Conservation (phyloP, 2,888 invertebrate genomes). For the Subacronicta megacephala region DNA sequence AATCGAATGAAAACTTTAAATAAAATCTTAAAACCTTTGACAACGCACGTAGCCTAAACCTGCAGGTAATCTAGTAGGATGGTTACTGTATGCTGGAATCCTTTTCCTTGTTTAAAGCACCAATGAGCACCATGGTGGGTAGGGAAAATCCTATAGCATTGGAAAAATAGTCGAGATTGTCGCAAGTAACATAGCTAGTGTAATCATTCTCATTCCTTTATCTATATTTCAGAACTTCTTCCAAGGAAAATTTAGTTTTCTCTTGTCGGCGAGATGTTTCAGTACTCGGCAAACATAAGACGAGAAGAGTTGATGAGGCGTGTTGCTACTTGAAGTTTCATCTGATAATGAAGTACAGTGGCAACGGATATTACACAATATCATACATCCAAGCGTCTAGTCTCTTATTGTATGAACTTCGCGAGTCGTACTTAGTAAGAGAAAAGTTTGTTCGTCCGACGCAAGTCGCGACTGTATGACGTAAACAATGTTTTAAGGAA, state of each 20-base stretch:
- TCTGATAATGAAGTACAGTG: conserved; percentile 59
- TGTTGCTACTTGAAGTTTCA: conserved; percentile 38
- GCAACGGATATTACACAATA: conserved; percentile 38
- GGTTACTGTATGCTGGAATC: too few relatives aligned
- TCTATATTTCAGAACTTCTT: background rate
- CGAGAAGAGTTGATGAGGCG: conserved; percentile 55
- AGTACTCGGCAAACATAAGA: conserved; percentile 16
- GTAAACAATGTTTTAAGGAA: conserved; percentile 21
- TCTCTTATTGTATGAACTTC: conserved; percentile 43
- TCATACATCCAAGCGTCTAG: conserved; percentile 10
- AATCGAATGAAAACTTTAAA: too few relatives aligned
- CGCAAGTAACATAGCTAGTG: too few relatives aligned
- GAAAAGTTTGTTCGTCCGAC: conserved; percentile 49
- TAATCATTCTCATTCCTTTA: background rate
- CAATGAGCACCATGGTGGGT: too few relatives aligned
- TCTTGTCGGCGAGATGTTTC: conserved; percentile 7
- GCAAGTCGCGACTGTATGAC: conserved; percentile 28
- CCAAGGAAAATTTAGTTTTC: too few relatives aligned
- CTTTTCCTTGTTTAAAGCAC: too few relatives aligned
- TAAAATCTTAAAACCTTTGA: too few relatives aligned
- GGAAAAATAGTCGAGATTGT: too few relatives aligned
- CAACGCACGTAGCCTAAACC: too few relatives aligned
- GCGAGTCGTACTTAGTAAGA: conserved; percentile 39
- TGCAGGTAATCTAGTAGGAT: too few relatives aligned
- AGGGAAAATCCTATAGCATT: too few relatives aligned